A percentile compares a stretch with the other conserved stretches of the same genome.
Evolutionary conservation across 2,113 vertebrate species (phyloP).

Genomic region (Sprattus sprattus): DNA sequence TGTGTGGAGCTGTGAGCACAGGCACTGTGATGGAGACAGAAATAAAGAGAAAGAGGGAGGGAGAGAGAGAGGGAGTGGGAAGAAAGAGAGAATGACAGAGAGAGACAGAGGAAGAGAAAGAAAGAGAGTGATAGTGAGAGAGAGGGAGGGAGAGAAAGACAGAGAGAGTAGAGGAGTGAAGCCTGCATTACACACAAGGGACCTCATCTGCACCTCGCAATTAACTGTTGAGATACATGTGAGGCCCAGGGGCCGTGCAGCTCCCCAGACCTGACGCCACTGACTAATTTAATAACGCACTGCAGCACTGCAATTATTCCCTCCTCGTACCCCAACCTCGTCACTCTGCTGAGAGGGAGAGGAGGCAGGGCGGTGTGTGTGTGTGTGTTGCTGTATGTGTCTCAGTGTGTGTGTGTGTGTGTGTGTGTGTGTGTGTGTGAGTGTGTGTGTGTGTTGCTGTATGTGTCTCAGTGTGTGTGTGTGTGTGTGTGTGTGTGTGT

Average conservation of each 20-base stretch:
- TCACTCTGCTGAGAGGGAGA: background rate
- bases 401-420: background rate
- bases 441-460: background rate
- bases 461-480: background rate
- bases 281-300: conserved; percentile 24
- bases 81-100: background rate
- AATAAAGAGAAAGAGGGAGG: conserved; percentile 8
- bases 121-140: too few species aligned
- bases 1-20: background rate
- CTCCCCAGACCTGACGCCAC: background rate
- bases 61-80: background rate
- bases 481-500: background rate
- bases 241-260: conserved; percentile 19
- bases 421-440: background rate
- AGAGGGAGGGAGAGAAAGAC: conserved; percentile 48
- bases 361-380: background rate
- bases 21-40: background rate
- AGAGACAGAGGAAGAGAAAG: background rate
- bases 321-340: conserved; percentile 26
- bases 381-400: background rate
- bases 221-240: conserved; percentile 31
- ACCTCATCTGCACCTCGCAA: conserved; percentile 13
- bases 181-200: background rate
- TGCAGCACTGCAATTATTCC: conserved; percentile 29
- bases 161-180: background rate